These are phyloP conservation scores for Boulengerochromis microlepis DNA, from an alignment of 2,113 vertebrate species.

Conservation along the genomic window DNA sequence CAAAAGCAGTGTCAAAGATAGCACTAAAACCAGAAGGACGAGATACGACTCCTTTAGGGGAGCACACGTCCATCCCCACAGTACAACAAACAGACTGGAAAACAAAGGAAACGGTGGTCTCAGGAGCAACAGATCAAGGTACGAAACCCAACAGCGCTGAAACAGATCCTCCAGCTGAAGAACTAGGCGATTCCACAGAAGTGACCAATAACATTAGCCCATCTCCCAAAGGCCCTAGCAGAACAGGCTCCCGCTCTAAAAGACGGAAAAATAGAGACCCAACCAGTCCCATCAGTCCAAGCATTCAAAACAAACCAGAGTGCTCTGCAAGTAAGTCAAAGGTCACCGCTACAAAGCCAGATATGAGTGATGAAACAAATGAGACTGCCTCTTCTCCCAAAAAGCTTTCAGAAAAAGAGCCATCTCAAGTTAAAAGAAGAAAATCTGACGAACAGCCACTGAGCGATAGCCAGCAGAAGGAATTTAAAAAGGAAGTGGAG, in stretches of 20 bases:
- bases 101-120: not conserved
- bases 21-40: conserved; percentile 29
- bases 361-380: not conserved
- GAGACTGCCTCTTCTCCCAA: not conserved
- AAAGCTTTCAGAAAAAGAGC: not conserved
- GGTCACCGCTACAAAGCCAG: not conserved
- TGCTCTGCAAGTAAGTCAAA: not conserved
- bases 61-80: not conserved
- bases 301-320: conserved; percentile 17
- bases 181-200: not conserved
- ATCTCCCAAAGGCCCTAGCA: conserved; percentile 19
- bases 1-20: not conserved
- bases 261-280: conserved; percentile 39
- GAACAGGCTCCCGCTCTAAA: conserved; percentile 41
- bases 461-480: not conserved
- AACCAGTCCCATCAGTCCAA: conserved; percentile 30
- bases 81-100: not conserved
- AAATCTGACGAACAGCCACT: not conserved
- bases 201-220: not conserved
- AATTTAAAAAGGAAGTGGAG: not conserved
- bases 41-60: not conserved
- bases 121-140: not conserved
- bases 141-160: not conserved
- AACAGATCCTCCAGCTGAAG: not conserved
- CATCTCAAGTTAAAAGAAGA: not conserved